These are phyloP conservation scores for Dendroctonus ponderosae DNA, from an alignment of 1,140 invertebrate genomes.

Conservation along the genomic window DNA sequence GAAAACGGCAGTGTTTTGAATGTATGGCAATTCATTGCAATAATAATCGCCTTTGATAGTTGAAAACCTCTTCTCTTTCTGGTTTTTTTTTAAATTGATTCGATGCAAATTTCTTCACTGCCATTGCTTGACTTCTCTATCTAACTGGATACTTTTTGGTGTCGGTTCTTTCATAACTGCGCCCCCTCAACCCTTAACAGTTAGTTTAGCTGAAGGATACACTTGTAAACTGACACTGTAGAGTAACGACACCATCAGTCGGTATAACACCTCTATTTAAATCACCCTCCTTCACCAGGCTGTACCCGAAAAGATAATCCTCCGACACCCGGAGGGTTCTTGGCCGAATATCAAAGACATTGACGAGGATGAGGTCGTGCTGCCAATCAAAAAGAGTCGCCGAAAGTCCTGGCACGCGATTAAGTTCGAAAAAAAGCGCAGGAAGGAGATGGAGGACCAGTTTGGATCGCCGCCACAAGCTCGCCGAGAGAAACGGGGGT, in stretches of 20 bases:
- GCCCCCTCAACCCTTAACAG: no score
- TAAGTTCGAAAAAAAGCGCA: slow-evolving; percentile 64
- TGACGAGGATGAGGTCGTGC: slow-evolving; percentile 43
- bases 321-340: slow-evolving; percentile 51
- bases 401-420: slow-evolving; percentile 73
- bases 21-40: no score
- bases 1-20: no score
- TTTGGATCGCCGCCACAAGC: slow-evolving; percentile 48
- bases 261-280: not conserved
- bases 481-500: slow-evolving; percentile 70
- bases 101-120: no score
- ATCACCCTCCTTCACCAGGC: slow-evolving; percentile 13
- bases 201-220: no score
- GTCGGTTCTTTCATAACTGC: no score
- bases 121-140: no score
- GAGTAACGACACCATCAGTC: not conserved
- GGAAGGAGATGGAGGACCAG: slow-evolving; percentile 56
- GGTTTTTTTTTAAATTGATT: no score
- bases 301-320: slow-evolving; percentile 31
- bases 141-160: no score
- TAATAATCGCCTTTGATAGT: no score
- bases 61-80: no score
- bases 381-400: slow-evolving; percentile 51
- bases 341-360: slow-evolving; percentile 50
- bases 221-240: not conserved